Conservation (phyloP, 2,113 vertebrate species). For the Scomber scombrus region DNA sequence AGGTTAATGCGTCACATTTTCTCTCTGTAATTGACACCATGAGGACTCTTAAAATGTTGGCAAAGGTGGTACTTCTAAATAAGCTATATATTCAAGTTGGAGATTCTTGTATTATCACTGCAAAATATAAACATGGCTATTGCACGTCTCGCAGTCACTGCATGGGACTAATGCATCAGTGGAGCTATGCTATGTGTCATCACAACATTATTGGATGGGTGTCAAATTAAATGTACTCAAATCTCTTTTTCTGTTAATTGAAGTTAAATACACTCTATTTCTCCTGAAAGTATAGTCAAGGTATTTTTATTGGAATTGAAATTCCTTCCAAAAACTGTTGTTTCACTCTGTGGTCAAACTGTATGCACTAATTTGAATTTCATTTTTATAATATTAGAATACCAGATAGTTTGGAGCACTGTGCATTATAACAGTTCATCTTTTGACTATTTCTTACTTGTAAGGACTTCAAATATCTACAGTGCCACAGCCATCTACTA, state of each 20-base stretch:
- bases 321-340: background rate
- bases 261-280: constrained; percentile 16
- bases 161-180: constrained; percentile 31
- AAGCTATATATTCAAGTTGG: constrained; percentile 20
- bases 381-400: background rate
- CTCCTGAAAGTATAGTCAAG: background rate
- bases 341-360: background rate
- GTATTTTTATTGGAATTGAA: background rate
- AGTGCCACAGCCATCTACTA: background rate
- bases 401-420: background rate
- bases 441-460: background rate
- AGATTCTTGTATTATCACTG: constrained; percentile 26
- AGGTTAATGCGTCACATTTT: constrained; percentile 63
- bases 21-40: constrained; percentile 45
- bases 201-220: constrained; percentile 21
- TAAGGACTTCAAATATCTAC: background rate
- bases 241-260: background rate
- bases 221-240: constrained; percentile 23
- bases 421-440: background rate
- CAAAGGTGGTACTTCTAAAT: constrained; percentile 15
- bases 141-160: constrained; percentile 55
- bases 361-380: background rate
- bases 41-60: constrained; percentile 38
- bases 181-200: constrained; percentile 18
- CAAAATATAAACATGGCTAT: constrained; percentile 58